Percentiles rank a stretch among this genome's conserved stretches.
Conservation (phyloP, 2,888 invertebrate genomes). For the Blastobasis lacticolella region DNA sequence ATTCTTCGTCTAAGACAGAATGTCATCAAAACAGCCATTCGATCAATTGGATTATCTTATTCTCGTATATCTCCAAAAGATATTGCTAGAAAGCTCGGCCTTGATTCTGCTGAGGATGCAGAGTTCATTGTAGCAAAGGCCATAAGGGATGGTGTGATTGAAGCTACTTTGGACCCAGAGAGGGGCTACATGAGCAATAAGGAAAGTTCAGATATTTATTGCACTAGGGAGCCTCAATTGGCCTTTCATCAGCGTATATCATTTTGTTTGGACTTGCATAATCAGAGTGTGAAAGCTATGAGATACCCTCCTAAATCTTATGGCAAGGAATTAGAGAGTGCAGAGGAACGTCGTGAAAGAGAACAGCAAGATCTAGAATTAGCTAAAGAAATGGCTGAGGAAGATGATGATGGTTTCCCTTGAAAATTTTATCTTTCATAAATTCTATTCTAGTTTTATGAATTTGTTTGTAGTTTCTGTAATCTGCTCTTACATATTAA, state of each 20-base stretch:
- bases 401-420: slow-evolving; percentile 94
- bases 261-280: slow-evolving; percentile 97
- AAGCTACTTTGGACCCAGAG: slow-evolving; percentile 96
- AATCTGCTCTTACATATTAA: too few species aligned
- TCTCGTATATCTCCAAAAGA: slow-evolving; percentile 96
- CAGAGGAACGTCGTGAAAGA: slow-evolving; percentile 95
- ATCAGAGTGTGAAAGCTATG: slow-evolving; percentile 99
- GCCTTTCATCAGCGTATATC: slow-evolving; percentile 98
- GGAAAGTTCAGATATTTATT: slow-evolving; percentile 97
- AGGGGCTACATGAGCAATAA: slow-evolving; percentile 97
- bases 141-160: slow-evolving; percentile 98
- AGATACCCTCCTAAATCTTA: slow-evolving; percentile 99
- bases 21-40: slow-evolving; percentile 98
- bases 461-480: too few species aligned
- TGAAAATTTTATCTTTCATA: slow-evolving; percentile 21
- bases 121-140: slow-evolving; percentile 99
- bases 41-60: slow-evolving; percentile 96
- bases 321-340: slow-evolving; percentile 97
- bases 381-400: slow-evolving; percentile 99
- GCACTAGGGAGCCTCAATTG: slow-evolving; percentile 95
- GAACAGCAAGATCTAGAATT: slow-evolving; percentile 98
- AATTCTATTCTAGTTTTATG: too few species aligned
- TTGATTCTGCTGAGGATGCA: slow-evolving; percentile 97
- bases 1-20: slow-evolving; percentile 97
- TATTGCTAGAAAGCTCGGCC: slow-evolving; percentile 93